Evolutionary conservation across 2,113 vertebrate genomes (phyloP).

Genomic region (Scomber colias): DNA sequence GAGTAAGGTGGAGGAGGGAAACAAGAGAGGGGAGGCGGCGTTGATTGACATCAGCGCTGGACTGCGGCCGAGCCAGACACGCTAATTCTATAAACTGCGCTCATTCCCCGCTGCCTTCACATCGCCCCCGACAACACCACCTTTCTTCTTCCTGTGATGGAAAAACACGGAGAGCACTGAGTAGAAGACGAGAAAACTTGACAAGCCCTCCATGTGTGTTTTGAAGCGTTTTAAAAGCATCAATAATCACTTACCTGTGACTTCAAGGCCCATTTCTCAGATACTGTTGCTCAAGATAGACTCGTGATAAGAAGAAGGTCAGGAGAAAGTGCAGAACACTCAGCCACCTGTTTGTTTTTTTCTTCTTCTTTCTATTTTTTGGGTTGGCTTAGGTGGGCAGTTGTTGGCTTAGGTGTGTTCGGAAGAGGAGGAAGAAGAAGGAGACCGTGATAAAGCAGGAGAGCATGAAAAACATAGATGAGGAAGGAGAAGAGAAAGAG

Average conservation of each 20-base stretch:
- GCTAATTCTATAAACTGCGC: neutral
- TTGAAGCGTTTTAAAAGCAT: neutral
- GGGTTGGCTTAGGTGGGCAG: neutral
- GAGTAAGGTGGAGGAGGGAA: neutral
- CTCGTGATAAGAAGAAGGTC: neutral
- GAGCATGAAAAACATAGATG: neutral
- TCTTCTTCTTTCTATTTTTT: neutral
- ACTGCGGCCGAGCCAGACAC: neutral
- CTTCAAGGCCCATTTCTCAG: neutral
- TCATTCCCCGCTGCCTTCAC: neutral
- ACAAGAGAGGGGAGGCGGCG: conserved; percentile 2
- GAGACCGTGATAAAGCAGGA: conserved; percentile 8
- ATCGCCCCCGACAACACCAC: neutral
- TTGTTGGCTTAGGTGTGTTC: neutral
- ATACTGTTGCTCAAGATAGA: neutral
- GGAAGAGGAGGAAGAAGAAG: conserved; percentile 3
- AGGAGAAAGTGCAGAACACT: neutral
- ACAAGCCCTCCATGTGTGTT: neutral
- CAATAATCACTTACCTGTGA: neutral
- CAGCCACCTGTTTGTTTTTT: neutral
- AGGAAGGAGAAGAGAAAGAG: neutral
- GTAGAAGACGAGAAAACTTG: neutral
- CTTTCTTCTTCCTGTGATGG: neutral
- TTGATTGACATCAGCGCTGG: conserved; percentile 24
- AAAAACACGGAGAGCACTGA: neutral